Percentiles rank a stretch among this genome's conserved stretches.
Evolutionary conservation across 2,888 invertebrate species (phyloP).

Genomic region (Agonopterix subpropinquella): DNA sequence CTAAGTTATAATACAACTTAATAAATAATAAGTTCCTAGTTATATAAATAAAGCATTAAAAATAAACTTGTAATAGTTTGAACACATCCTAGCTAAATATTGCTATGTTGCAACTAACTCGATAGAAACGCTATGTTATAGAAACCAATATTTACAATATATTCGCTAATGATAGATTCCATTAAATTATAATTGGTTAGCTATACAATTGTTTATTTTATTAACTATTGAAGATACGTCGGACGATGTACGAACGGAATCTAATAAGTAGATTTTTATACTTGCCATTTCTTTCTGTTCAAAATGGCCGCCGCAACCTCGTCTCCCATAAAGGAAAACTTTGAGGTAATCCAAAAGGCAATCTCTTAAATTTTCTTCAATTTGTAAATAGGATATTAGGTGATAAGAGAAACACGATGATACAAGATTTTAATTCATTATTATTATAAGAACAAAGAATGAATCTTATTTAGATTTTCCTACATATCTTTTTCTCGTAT

Average conservation of each 20-base stretch:
- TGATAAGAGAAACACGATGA: no score
- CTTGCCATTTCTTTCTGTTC: no score
- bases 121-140: slow-evolving; percentile 56
- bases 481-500: no score
- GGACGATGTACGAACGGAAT: slow-evolving; percentile 44
- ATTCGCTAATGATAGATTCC: slow-evolving; percentile 43
- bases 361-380: no score
- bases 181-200: slow-evolving; percentile 41
- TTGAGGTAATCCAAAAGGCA: no score
- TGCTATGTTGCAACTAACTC: slow-evolving; percentile 54
- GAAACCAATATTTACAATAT: slow-evolving; percentile 56
- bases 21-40: slow-evolving; percentile 60
- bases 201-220: slow-evolving; percentile 47
- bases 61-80: slow-evolving; percentile 58
- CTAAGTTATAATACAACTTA: slow-evolving; percentile 45
- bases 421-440: no score
- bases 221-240: slow-evolving; percentile 64
- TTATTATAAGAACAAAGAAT: no score
- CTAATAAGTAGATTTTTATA: slow-evolving; percentile 6
- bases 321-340: no score
- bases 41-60: slow-evolving; percentile 59
- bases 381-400: no score
- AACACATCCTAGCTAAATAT: slow-evolving; percentile 73
- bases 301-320: no score
- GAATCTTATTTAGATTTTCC: no score